Base-by-base conservation (phyloP, 1,140 invertebrate genomes). In the Calliopsis andreniformis region DNA sequence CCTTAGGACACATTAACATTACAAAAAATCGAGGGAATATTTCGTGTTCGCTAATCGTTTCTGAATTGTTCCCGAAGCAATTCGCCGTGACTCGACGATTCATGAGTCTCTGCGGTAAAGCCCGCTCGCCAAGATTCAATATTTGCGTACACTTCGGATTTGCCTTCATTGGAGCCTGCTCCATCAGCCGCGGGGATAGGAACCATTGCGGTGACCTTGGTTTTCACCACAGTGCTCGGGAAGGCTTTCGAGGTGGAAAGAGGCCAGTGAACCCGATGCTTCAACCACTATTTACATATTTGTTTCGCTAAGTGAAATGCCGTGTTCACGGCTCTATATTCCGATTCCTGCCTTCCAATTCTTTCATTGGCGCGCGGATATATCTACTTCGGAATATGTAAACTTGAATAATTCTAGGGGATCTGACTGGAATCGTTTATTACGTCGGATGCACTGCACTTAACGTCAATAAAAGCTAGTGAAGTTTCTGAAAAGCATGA, bases 281-380 rank as follows among this genome's bases (percentile, higher is more conserved):
- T 72, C 72, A 69, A 61, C 73, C 80, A 71, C 76, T 81, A 85
- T 77, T 75, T 78, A 85, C 83, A 87, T 87, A 87, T 87, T 86
- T 86, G 83, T 87, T 85, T 87, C 80, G 70, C 78, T 86, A 86
- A 87, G 85, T 87, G 83, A 86, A 87, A 80, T 85, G 76, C 86
- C 72, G 68, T 87, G 86, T 87, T 70, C 53, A 42, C 42, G 30
- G 75, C 28, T 80, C 76, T 72, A 59, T 68, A 78, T 78, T 82
- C 25, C 61, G 69, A 73, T 71, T 76, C 49, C 47, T 43, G 67
- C 35, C 35, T 80, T 71, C 63, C 66, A 16, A 30, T 7, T 82
- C 56, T 45, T 71, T 63, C 32, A 39, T 63, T 25, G 25, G 18
- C 30, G 1, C 10, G 12, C 16, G 58, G 28, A 51, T 43, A 59